Evolutionary conservation across 2,888 invertebrate species (phyloP), one percentile per base, ranked within the genome.

Genomic region (Ectobius pallidus): DNA sequence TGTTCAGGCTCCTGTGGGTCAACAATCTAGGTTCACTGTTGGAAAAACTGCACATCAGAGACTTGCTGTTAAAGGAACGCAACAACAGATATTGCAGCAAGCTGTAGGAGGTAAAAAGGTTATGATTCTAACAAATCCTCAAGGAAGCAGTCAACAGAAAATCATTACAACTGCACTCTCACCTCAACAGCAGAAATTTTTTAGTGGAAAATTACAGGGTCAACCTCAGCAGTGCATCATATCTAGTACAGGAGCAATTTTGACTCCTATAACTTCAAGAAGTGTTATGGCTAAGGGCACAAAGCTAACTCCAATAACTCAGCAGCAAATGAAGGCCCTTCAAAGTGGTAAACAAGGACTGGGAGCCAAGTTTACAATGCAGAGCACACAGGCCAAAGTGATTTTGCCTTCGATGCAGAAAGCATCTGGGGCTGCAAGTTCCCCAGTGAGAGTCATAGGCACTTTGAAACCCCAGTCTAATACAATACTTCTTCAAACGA

Each of bases 141-240:
- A 73, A 46, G 68, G 73, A 22, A 42, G 46, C n/a, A 32, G 61
- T 18, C 65, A 65, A 16, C 65, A 65, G n/a, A 65, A 65, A 20
- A 65, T 65, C 18, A 2, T 65, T 9, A 46, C 65, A 39, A 55
- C 69, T 30, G 71, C 89, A 1, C 81, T 89, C 61, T 88, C 88
- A 7, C 88, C 89, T 0, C 88, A 89, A 78, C 88, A 88, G 77
- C 87, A 87, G 9, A 18, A 44, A n/a, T 27, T 46, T 25, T 22
- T 30, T 55, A 55, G 70, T 44, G 68, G 62, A 11, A 67, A 70
- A 65, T 9, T 71, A 11, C 52, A 42, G 22, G 42, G 70, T 20
- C 22, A 67, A 11, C 16, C 27, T 16, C 65, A 65, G 18, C 73
- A 73, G 27, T 73, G 72, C 6, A 44, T 73, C 14, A 32, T 75